Evolutionary conservation across 2,797 vertebrate genomes (phyloP).

Genomic region (Rhynchotus rufescens): DNA sequence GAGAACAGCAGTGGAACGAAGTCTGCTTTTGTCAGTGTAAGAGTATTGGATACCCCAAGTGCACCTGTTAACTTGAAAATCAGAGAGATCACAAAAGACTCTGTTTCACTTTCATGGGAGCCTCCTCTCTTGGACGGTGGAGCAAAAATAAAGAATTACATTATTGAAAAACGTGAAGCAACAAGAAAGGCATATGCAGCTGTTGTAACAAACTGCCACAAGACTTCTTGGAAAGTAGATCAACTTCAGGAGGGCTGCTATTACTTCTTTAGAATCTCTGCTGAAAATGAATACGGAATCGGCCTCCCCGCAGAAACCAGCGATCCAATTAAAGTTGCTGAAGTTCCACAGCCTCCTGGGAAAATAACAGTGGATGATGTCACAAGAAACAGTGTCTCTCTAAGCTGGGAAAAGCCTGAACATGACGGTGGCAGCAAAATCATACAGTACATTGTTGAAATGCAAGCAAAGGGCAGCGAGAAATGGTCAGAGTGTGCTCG

Average conservation of each 20-base stretch:
- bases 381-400: slow-evolving; percentile 93
- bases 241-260: slow-evolving; percentile 96
- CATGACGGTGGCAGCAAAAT: slow-evolving; percentile 98
- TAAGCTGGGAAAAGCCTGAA: slow-evolving; percentile 96
- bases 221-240: slow-evolving; percentile 93
- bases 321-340: slow-evolving; percentile 95
- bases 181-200: slow-evolving; percentile 97
- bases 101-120: slow-evolving; percentile 94
- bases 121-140: slow-evolving; percentile 93
- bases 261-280: slow-evolving; percentile 95
- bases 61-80: slow-evolving; percentile 93
- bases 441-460: slow-evolving; percentile 94
- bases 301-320: slow-evolving; percentile 89
- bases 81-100: slow-evolving; percentile 94
- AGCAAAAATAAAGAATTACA: slow-evolving; percentile 96
- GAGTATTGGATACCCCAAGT: slow-evolving; percentile 96
- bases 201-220: slow-evolving; percentile 95
- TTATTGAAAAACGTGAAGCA: slow-evolving; percentile 98
- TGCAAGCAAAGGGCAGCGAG: slow-evolving; percentile 93
- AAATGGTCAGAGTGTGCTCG: slow-evolving; percentile 94
- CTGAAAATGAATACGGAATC: slow-evolving; percentile 94
- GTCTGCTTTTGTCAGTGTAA: slow-evolving; percentile 93
- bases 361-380: slow-evolving; percentile 94
- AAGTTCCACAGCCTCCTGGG: slow-evolving; percentile 95
- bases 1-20: slow-evolving; percentile 94